Percentiles rank a stretch among this genome's conserved stretches.
These are phyloP conservation scores for Gopherus evgoodei DNA, from an alignment of 2,113 vertebrate species.

Conservation along the genomic window DNA sequence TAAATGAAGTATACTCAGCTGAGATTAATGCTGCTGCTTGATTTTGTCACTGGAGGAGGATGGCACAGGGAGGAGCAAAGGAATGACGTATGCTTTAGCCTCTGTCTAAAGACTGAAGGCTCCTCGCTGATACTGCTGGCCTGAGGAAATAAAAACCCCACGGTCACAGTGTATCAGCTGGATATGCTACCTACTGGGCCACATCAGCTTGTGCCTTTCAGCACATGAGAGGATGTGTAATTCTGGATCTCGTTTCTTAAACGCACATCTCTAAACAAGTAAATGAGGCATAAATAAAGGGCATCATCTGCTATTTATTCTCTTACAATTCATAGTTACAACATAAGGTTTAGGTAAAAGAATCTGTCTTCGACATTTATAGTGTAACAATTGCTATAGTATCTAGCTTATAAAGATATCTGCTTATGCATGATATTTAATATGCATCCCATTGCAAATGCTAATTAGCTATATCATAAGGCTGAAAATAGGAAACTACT, in stretches of 20 bases:
- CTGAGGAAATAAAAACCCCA: neutral
- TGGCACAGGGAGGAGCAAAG: neutral
- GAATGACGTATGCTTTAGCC: neutral
- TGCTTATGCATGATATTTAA: neutral
- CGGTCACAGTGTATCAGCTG: neutral
- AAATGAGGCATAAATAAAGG: accelerated
- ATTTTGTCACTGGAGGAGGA: neutral
- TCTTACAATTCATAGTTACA: neutral
- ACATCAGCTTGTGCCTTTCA: neutral
- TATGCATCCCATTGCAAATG: neutral
- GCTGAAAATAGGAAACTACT: neutral
- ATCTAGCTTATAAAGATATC: neutral
- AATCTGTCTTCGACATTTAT: neutral
- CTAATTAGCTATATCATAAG: neutral
- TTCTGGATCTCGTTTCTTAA: neutral
- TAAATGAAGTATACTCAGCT: neutral
- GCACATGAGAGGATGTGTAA: neutral
- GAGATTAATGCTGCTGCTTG: neutral
- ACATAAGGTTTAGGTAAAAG: neutral
- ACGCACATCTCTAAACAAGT: accelerated
- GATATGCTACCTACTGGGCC: neutral
- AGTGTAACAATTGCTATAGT: neutral
- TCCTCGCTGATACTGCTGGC: neutral
- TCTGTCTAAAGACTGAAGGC: neutral
- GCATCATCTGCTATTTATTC: neutral